Evolutionary conservation across 2,113 vertebrate genomes (phyloP).

Genomic region (Steatornis caripensis): DNA sequence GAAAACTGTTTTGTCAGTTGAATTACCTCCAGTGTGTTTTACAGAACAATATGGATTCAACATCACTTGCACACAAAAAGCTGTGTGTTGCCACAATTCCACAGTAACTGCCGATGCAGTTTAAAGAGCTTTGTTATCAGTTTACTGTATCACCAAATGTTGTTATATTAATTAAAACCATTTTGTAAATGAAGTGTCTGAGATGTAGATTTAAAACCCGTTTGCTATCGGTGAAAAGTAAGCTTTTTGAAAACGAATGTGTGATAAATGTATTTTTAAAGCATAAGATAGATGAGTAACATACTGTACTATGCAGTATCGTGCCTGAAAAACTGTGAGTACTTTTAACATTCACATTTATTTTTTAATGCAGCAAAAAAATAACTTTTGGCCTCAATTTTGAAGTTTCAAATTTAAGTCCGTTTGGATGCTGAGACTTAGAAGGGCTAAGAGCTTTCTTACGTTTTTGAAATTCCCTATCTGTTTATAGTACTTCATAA

Average conservation of each 20-base stretch:
- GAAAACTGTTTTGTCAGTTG: background rate
- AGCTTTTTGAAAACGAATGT: background rate
- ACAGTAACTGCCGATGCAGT: background rate
- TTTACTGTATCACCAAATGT: background rate
- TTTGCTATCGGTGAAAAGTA: background rate
- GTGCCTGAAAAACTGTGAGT: background rate
- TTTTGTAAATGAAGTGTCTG: background rate
- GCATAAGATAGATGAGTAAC: background rate
- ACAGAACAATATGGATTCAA: background rate
- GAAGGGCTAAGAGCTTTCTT: background rate
- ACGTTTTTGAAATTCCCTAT: background rate
- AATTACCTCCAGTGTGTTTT: background rate
- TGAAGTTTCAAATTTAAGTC: background rate
- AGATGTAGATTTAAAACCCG: background rate
- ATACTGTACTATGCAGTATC: background rate
- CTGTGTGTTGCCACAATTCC: background rate
- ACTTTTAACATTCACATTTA: background rate
- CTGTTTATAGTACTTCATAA: background rate
- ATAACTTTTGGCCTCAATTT: background rate
- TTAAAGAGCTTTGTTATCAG: background rate
- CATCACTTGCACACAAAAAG: background rate
- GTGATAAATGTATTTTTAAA: background rate
- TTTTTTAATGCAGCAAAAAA: background rate
- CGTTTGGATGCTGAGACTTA: background rate
- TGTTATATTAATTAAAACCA: conserved; percentile 9